Evolutionary conservation across 2,888 invertebrate species (phyloP).

Genomic region (Amphiduros pacificus): DNA sequence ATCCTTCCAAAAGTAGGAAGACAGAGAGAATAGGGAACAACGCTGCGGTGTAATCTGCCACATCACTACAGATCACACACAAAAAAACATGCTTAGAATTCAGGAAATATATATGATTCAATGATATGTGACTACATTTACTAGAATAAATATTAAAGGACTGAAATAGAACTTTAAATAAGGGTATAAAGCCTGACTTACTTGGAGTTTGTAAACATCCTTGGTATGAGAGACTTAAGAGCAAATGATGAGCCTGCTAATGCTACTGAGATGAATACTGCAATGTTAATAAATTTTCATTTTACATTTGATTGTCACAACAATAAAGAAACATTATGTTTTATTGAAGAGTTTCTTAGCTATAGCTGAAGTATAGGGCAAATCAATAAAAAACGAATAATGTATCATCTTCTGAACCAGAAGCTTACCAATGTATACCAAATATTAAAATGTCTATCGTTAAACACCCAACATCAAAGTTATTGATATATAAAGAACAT

Average conservation of each 20-base stretch:
- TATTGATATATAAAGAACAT: no score
- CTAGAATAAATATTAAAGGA: not conserved
- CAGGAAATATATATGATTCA: not conserved
- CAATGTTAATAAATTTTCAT: no score
- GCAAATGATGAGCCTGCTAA: conserved; percentile 22
- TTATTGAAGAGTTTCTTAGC: no score
- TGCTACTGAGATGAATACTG: conserved; percentile 27
- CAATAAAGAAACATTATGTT: no score
- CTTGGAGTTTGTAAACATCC: conserved; percentile 27
- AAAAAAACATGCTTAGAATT: not conserved
- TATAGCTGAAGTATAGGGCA: no score
- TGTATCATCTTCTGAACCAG: no score
- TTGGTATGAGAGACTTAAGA: conserved; percentile 28
- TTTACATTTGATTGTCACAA: no score
- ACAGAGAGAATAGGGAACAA: conserved; percentile 29
- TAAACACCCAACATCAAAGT: no score
- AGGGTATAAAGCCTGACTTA: conserved; percentile 5
- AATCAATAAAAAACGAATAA: no score
- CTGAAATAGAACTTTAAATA: not conserved
- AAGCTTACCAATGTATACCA: no score
- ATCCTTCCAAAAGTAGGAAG: conserved; percentile 34
- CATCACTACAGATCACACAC: conserved; percentile 27
- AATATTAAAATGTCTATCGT: no score
- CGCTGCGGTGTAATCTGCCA: conserved; percentile 29
- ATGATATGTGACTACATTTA: not conserved